Evolutionary conservation across 2,113 vertebrate genomes (phyloP).

Genomic region (Cyphomyrus discorhynchus): DNA sequence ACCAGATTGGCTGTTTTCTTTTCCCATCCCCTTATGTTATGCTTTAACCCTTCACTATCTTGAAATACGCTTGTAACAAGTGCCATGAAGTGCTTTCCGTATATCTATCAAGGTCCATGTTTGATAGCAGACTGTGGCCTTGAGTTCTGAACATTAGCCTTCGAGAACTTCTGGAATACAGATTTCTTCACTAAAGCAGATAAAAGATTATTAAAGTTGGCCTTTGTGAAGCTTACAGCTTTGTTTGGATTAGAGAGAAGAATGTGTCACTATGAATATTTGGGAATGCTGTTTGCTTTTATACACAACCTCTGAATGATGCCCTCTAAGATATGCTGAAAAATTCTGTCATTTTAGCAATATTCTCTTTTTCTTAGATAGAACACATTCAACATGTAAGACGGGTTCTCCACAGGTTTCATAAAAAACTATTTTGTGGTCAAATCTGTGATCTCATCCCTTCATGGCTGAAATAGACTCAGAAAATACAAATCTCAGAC

Average conservation of each 20-base stretch:
- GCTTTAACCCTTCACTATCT: neutral
- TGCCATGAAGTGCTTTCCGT: neutral
- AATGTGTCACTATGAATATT: neutral
- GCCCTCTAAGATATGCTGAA: neutral
- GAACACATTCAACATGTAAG: neutral
- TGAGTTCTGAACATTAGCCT: neutral
- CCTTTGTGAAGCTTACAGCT: neutral
- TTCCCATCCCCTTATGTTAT: neutral
- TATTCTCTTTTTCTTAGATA: neutral
- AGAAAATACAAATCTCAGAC: neutral
- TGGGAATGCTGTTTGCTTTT: neutral
- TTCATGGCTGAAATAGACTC: neutral
- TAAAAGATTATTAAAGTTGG: neutral
- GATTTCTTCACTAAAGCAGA: neutral
- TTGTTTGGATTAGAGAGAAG: neutral
- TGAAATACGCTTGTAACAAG: neutral
- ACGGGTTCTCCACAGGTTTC: neutral
- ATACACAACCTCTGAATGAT: neutral
- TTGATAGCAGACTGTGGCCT: neutral
- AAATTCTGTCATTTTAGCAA: neutral
- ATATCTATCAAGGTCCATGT: neutral
- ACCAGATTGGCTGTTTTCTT: neutral
- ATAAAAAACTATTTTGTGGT: neutral
- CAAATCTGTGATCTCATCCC: neutral
- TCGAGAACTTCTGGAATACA: neutral